Evolutionary conservation across 1,140 invertebrate genomes (phyloP), one percentile per base, ranked within the genome.

Genomic region (Chymomyza costata): DNA sequence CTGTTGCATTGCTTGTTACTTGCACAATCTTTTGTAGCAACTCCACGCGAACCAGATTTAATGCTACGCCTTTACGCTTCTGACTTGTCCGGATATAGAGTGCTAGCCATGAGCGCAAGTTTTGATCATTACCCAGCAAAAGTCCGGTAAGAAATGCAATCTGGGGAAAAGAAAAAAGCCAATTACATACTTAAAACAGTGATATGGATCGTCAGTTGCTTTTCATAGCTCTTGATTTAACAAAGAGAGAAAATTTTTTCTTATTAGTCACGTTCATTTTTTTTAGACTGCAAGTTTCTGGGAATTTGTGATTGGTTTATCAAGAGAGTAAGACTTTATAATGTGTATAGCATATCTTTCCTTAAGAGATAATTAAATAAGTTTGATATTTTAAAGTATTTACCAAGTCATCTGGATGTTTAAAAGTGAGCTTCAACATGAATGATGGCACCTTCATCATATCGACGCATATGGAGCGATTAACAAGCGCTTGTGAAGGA

Each of bases 121-220:
- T 92, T 73, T 95, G 93, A 87, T 98, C 96, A 81, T 92, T 96
- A 11, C 96, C 95, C 19, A 98, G 87, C 45, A 98, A 87, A 21
- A 99, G 87, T 6, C 96, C 95, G 41, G 94, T 96, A 15, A 97
- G 89, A 87, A 98, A 98, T 7, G 95, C 92, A 6, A 98, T 88
- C 88, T 89, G 74, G 10, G 10, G 2, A 13, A 35, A 0, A 30
- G 6, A 7, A 28, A n/a, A n/a, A 35, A 28, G 8, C 11, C 2
- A 50, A 45, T 19, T 30, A 10, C 19, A 47, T 45, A 19, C 28
- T 10, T 17, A 46, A 61, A 1, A 7, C 3, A 19, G 0, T 14
- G n/a, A 10, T 25, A 11, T 28, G 11, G 15, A 19, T 55, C 40
- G 11, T n/a, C 3, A 11, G 8, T 13, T 16, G 7, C 2, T 8